Base-by-base conservation (phyloP, 2,797 vertebrate species). In the Lycodopsis pacificus region DNA sequence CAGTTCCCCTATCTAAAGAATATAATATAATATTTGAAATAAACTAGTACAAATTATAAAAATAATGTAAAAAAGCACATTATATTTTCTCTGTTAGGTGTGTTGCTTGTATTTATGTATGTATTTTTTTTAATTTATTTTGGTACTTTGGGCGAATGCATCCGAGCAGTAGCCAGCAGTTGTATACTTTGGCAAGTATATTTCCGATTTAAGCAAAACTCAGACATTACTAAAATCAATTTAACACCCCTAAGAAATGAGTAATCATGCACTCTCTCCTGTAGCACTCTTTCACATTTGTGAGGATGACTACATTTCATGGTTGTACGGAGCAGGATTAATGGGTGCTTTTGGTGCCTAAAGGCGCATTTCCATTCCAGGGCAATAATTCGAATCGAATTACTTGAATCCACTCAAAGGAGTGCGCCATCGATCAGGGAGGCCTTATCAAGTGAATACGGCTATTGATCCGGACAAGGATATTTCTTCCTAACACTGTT, bases 321-420 rank as follows among this genome's bases (percentile, higher is more conserved):
- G 91, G 84, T 81, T 63, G 79, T 76, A 64, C 76, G 83, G 82
- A 88, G 88, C 77, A 91, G 89, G 90, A 94, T 92, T 94, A 94
- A 94, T 95, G 92, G 79, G 65, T 63, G 81, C 85, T 91, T 90
- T 91, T 88, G 86, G 88, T 91, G 89, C 90, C 86, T 90, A 88
- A 92, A 91, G 92, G 88, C 74, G 63, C 85, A 91, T 88, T 93
- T 93, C 87, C 82, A 90, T 92, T 89, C 87, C 79, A 76, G 84
- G 88, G 92, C 87, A 90, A 94, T 95, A 93, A 94, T 94, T 95
- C 90, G 93, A 94, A 95, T 95, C 84, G 89, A 95, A 94, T 95
- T 94, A 94, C 92, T 92, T 92, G 92, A 92, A 93, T 93, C 93
- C 90, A 92, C 93, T 94, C 85, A 92, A 91, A 93, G 87, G 79